phyloP scores from a whole-genome alignment of 2,888 invertebrate species.

The Panzeria rudis region DNA sequence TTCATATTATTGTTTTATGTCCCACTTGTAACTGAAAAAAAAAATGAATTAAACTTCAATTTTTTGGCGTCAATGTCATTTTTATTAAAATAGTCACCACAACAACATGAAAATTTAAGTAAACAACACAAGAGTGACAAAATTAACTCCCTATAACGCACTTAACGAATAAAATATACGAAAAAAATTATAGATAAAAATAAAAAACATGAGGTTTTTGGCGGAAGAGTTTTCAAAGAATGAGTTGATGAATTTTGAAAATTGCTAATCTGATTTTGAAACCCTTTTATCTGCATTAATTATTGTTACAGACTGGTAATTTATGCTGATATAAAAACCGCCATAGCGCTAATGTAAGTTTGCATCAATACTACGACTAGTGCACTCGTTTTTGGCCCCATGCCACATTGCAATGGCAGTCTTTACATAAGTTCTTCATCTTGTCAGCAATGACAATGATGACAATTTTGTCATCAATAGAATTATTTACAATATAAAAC shows the following conservation, averaged over 20 bases:
- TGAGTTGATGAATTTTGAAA: neutral
- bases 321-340: no score
- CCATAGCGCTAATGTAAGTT: no score
- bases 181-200: neutral
- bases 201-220: neutral
- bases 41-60: slow-evolving; percentile 49
- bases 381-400: no score
- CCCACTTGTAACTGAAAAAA: slow-evolving; percentile 30
- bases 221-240: neutral
- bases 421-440: no score
- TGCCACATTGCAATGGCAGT: no score
- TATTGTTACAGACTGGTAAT: no score
- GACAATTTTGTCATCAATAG: no score
- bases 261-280: no score
- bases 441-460: no score
- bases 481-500: no score
- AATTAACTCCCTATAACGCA: slow-evolving; percentile 39
- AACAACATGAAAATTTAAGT: slow-evolving; percentile 27
- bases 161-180: neutral
- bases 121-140: slow-evolving; percentile 42
- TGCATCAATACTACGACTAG: no score
- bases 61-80: slow-evolving; percentile 70
- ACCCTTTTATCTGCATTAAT: no score
- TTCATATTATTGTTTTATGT: slow-evolving; percentile 24
- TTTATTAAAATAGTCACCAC: slow-evolving; percentile 29